Base-by-base conservation (phyloP, 2,888 invertebrate species). In the Crematogaster levior region DNA sequence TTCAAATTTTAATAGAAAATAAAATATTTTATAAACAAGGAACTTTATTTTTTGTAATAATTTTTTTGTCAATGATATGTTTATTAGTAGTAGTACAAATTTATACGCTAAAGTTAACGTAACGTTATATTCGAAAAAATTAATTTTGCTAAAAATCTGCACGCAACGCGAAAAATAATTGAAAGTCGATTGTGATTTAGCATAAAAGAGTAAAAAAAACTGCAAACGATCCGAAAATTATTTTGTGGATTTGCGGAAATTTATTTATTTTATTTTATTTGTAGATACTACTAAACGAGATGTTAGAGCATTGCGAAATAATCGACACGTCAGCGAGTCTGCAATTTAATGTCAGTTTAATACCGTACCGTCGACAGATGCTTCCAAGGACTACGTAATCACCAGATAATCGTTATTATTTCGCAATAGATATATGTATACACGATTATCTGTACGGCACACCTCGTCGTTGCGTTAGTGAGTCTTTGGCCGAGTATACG, bases 381-480 rank as follows among this genome's bases (percentile, higher is more conserved):
- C 68, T 83, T 82, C 73, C 86, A 79, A 79, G 65, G 83, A 65
- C 81, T 79, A 75, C 82, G 85, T 86, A 88, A 88, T 88, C 83
- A 30, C 53, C 30, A 70, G 82, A 66, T 61, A 75, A 83, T 88
- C 73, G 83, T 88, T 83, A 83, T 85, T 77, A 84, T 86, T 86
- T 88, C 77, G 81, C 75, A 84, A 84, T 74, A 74, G 27, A 74
- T 56, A 53, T 46, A 61, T 68, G 63, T 34, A 51, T 56, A 51
- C 21, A 27, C 61, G 77, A 81, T 82, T 58, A 74, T 81, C 63
- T 82, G 84, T 40, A 3, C 63, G 58, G 37, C 34, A 60, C 80
- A 48, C 70, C 53, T 77, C 43, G 21, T 53, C 15, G 51, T 70
- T n/a, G 43, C 12, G 4, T 24, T 18, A 21, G 12, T 70, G 12